phyloP scores from a whole-genome alignment of 2,797 vertebrate species.

The Gymnoscopelus microlampas region DNA sequence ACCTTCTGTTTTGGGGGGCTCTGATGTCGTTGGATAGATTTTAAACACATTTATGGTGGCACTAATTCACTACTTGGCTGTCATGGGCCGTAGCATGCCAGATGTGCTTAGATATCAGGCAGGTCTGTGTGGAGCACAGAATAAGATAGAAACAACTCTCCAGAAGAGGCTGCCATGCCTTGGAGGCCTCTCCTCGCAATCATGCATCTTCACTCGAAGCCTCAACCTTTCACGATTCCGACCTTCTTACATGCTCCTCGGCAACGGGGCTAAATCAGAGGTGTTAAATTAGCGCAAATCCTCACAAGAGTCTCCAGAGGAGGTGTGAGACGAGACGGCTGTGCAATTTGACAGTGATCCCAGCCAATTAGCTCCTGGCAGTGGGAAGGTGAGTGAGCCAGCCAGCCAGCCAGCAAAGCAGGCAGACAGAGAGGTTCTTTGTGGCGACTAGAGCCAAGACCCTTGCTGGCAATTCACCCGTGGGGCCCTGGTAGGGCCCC shows the following conservation, averaged over 20 bases:
- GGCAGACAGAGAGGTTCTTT: conserved; percentile 6
- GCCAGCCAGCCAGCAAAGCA: not conserved
- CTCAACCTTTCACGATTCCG: conserved; percentile 6
- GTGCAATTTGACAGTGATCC: conserved; percentile 7
- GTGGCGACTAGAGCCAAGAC: conserved; percentile 34
- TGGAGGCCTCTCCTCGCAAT: not conserved
- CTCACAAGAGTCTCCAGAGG: conserved; percentile 29
- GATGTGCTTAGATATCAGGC: conserved; percentile 56
- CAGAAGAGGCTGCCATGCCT: not conserved
- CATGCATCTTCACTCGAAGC: not conserved
- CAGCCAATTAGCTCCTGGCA: conserved; percentile 36
- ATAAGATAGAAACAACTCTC: conserved; percentile 40
- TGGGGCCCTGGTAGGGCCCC: conserved; percentile 28
- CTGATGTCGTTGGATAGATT: conserved; percentile 60
- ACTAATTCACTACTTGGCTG: conserved; percentile 67
- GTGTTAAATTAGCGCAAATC: conserved; percentile 53
- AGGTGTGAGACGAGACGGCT: conserved; percentile 40
- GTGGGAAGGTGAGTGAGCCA: conserved; percentile 3
- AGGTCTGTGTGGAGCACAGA: conserved; percentile 40
- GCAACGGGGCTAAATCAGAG: conserved; percentile 62
- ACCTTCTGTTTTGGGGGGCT: conserved; percentile 61
- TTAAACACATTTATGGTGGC: conserved; percentile 62
- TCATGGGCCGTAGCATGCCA: conserved; percentile 50
- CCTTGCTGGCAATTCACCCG: conserved; percentile 37
- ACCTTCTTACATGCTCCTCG: conserved; percentile 10